These are phyloP conservation scores for Dynastes maya DNA, from an alignment of 2,888 invertebrate genomes.

Conservation along the genomic window DNA sequence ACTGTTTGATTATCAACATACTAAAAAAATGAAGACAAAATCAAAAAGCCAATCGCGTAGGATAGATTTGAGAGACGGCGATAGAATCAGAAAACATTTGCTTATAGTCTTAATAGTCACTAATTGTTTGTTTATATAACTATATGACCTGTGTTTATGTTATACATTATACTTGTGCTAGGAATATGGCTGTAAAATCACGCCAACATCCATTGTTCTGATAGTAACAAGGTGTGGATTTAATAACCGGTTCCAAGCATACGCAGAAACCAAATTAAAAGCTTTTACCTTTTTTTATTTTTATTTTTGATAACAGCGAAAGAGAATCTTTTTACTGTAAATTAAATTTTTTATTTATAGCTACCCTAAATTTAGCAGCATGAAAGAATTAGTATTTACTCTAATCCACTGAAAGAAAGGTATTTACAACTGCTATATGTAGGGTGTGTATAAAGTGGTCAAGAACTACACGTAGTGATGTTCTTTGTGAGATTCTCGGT, in stretches of 20 bases:
- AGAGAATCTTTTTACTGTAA: too few relatives aligned
- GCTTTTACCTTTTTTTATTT: neutral
- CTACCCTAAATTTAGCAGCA: too few relatives aligned
- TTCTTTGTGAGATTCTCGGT: too few relatives aligned
- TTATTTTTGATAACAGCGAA: too few relatives aligned
- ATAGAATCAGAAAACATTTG: constrained; percentile 3
- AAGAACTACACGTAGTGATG: too few relatives aligned
- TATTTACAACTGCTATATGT: too few relatives aligned
- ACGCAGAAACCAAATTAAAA: neutral
- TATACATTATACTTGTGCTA: constrained; percentile 17
- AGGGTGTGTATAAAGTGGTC: too few relatives aligned
- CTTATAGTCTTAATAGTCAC: constrained; percentile 15
- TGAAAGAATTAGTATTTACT: too few relatives aligned
- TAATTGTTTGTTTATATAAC: constrained; percentile 36
- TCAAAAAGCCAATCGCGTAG: constrained; percentile 16
- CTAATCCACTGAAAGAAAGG: too few relatives aligned
- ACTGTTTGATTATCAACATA: constrained; percentile 24
- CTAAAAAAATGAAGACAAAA: constrained; percentile 16
- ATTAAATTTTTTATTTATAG: too few relatives aligned
- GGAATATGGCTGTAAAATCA: constrained; percentile 7
- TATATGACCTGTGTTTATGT: constrained; percentile 17
- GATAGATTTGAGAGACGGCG: neutral
- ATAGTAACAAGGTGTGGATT: too few relatives aligned
- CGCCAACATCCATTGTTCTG: neutral
- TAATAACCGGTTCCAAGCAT: neutral